phyloP scores from a whole-genome alignment of 2,888 invertebrate genomes.

The Mechanitis mazaeus region DNA sequence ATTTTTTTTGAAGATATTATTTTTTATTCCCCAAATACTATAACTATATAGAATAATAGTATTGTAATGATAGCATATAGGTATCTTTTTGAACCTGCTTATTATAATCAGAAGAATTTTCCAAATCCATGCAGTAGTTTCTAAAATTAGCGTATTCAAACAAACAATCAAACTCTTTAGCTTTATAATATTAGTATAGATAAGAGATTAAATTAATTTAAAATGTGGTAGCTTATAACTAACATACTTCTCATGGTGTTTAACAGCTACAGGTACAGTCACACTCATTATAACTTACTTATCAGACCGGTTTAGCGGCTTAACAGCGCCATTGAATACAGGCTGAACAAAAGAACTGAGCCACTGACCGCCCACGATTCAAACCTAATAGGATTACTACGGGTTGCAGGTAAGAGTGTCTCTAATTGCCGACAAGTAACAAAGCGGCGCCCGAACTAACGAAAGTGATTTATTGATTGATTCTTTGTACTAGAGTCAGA shows the following conservation, averaged over 20 bases:
- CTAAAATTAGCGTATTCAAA: too few relatives aligned
- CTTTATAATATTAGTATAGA: too few relatives aligned
- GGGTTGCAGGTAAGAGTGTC: constrained; percentile 68
- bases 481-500: constrained; percentile 58
- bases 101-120: too few relatives aligned
- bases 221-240: neutral
- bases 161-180: too few relatives aligned
- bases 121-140: too few relatives aligned
- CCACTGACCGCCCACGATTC: constrained; percentile 36
- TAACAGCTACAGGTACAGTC: neutral
- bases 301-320: constrained; percentile 10
- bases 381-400: constrained; percentile 67
- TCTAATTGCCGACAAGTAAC: constrained; percentile 68
- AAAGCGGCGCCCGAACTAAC: constrained; percentile 62
- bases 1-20: too few relatives aligned
- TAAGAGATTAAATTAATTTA: too few relatives aligned
- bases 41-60: too few relatives aligned
- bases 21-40: too few relatives aligned
- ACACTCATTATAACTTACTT: neutral
- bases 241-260: neutral
- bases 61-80: too few relatives aligned
- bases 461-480: constrained; percentile 74
- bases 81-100: too few relatives aligned
- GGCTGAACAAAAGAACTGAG: constrained; percentile 18
- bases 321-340: constrained; percentile 12